Base-by-base conservation (phyloP, 2,113 vertebrate genomes). In the Todiramphus chloris region DNA sequence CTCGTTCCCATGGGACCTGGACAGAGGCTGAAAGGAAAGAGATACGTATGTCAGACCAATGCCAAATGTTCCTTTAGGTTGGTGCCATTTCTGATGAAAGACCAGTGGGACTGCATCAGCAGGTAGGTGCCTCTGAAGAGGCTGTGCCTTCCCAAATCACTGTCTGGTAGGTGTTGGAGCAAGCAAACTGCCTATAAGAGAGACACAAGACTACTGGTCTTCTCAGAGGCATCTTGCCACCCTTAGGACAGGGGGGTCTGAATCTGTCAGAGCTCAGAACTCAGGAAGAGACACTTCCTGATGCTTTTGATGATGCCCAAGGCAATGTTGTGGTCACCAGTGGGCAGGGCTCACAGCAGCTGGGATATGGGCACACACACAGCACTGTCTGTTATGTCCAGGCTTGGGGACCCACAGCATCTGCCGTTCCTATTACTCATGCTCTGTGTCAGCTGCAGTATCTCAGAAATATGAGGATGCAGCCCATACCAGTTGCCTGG, bases 1-100 rank as follows among this genome's bases (percentile, higher is more conserved):
- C 99, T 96, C 99, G 98, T 95, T 99, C 99, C 99, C 99, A 99
- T 58, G 99, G 99, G 83, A 99, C 98, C 97, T 99, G 99, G 94
- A 99, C 99, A 48, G 99, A 99, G 96, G 99, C 99, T 99, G 97
- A 63, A 90, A 86, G 94, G 83, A 97, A 64, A 97, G 27, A 97
- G 23, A 96, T 28, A 87, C 11, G 41, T 35, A 70, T 10, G 31
- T 74, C n/a, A 56, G 56, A 76, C 7, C 70, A 81, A 35, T n/a
- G 56, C 11, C 73, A 72, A 78, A 68, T 0, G 1, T 30, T 83
- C 51, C 51, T 53, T 19, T 15, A 20, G 18, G 41, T 13, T 50
- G 39, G 21, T 33, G 44, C 16, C 30, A 21, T 24, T 90, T 56
- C 66, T 37, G 17, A 18, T 18, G 50, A 33, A 35, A 68, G 33